Evolutionary conservation across 2,797 vertebrate species (phyloP).

Genomic region (Linurgus olivaceus): DNA sequence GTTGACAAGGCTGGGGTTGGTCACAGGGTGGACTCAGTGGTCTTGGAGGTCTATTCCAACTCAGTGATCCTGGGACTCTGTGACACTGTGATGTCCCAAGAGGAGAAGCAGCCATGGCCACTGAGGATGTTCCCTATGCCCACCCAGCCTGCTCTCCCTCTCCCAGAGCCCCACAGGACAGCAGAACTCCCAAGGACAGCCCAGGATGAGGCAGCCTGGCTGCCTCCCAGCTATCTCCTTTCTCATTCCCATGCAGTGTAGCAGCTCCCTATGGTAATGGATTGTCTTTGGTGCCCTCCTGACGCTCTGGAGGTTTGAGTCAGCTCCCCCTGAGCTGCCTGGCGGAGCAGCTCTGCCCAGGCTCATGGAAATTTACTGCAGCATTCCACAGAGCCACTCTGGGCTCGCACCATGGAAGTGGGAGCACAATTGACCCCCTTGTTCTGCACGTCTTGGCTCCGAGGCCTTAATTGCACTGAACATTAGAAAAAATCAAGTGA

Average conservation of each 20-base stretch:
- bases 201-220: not conserved
- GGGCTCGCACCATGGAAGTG: not conserved
- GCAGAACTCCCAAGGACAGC: not conserved
- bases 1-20: rapidly evolving
- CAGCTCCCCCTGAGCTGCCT: not conserved
- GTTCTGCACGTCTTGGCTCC: not conserved
- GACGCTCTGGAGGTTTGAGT: not conserved
- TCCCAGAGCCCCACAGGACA: rapidly evolving
- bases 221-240: not conserved
- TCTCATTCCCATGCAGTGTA: not conserved
- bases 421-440: slow-evolving; percentile 40
- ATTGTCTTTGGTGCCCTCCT: not conserved
- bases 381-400: not conserved
- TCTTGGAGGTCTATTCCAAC: not conserved
- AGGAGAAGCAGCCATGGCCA: rapidly evolving
- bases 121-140: rapidly evolving
- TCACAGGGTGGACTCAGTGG: not conserved
- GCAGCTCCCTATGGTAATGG: not conserved
- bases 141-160: not conserved
- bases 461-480: not conserved
- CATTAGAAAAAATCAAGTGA: not conserved
- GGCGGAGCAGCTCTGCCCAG: not conserved
- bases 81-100: rapidly evolving
- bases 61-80: not conserved
- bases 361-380: slow-evolving; percentile 15